Evolutionary conservation across 2,797 vertebrate species (phyloP).

Genomic region (Chanos chanos): DNA sequence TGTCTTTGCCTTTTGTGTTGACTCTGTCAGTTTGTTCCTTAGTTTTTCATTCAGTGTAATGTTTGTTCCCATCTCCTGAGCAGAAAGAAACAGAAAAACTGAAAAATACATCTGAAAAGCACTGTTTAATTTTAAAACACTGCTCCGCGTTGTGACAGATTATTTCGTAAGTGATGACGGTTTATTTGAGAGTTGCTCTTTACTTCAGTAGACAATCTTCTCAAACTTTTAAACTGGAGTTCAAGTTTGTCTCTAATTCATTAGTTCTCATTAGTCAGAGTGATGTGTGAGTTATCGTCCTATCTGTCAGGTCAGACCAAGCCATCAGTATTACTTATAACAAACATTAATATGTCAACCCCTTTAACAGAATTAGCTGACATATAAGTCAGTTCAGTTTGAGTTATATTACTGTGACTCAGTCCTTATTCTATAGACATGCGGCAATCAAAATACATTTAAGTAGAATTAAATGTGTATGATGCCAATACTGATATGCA

Average conservation of each 20-base stretch:
- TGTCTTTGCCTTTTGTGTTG: too few relatives aligned
- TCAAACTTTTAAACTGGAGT: background rate
- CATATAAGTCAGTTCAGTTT: slow-evolving; percentile 21
- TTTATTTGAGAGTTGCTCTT: too few relatives aligned
- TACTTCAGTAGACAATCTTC: too few relatives aligned
- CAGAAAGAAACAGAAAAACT: too few relatives aligned
- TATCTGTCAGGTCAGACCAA: background rate
- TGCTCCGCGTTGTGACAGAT: too few relatives aligned
- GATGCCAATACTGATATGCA: slow-evolving; percentile 16
- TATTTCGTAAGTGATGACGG: too few relatives aligned
- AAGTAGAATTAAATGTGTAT: slow-evolving; percentile 28
- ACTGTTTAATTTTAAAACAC: too few relatives aligned
- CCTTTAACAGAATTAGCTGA: too few relatives aligned
- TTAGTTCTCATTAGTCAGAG: slow-evolving; percentile 21
- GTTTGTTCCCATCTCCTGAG: too few relatives aligned
- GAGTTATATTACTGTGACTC: slow-evolving; percentile 20
- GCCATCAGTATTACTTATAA: slow-evolving; percentile 24
- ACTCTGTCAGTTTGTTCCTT: too few relatives aligned
- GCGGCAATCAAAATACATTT: slow-evolving; percentile 23
- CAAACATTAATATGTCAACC: slow-evolving; percentile 27
- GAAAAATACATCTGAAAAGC: too few relatives aligned
- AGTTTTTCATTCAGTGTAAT: too few relatives aligned
- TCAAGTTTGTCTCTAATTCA: slow-evolving; percentile 22
- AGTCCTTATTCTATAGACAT: slow-evolving; percentile 30
- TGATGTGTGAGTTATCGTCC: slow-evolving; percentile 16